Base-by-base conservation (phyloP, 2,888 invertebrate species). In the Sesamia inferens region DNA sequence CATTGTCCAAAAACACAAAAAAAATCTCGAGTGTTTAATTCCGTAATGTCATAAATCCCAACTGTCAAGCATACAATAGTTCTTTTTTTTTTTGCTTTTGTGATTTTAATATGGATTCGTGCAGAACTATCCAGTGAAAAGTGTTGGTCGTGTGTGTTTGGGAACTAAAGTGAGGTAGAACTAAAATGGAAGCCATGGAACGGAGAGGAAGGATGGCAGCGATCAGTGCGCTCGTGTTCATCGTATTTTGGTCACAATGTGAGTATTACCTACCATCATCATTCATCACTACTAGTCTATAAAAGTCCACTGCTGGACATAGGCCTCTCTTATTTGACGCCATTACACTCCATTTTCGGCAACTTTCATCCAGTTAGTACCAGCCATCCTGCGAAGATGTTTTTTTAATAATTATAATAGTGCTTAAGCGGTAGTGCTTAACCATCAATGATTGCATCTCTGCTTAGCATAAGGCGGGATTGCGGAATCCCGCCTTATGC, bases 111-210 rank as follows among this genome's bases (percentile, higher is more conserved):
- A 87, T 87, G 88, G 71, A 80, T 88, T 82, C 76, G 69, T 79
- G 64, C 61, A 84, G 83, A 66, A 87, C 77, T 74, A 74, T 61
- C n/a, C 57, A 85, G 90, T 91, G 87, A 83, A 62, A 42, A 81
- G 87, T 87, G 87, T 72, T 76, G 78, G 83, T 83, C 80, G 81
- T 63, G 82, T 77, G 81, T 80, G 80, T 79, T 65, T 78, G 82
- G 78, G 79, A 68, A 78, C 71, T 68, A 55, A 42, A 65, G 84
- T 76, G 76, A 62, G 54, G 51, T 86, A 68, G 39, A 64, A 74
- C 72, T 76, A 93, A 90, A 93, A 96, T 96, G 96, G 96, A 96
- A 89, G 96, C 95, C 55, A 87, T 94, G 74, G 96, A 96, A 87
- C 91, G 96, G 89, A 92, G 94, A 88, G 91, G 92, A 73, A 92